Evolutionary conservation across 1,140 invertebrate species (phyloP), one percentile per base, ranked within the genome.

Genomic region (Brachionus paranguensis): DNA sequence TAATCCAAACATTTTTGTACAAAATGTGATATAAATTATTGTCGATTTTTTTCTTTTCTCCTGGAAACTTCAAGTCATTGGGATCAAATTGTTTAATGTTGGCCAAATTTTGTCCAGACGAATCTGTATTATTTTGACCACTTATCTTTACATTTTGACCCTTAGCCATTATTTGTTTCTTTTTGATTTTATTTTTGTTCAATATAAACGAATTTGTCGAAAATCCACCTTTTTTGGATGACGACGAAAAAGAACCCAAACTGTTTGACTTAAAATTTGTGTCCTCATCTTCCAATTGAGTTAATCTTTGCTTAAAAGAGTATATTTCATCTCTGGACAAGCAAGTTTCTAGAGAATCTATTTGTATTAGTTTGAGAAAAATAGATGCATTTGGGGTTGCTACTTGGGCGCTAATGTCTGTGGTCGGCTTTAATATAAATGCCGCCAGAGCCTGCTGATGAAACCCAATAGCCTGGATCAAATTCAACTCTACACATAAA

Each of bases 1-100:
- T n/a, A 47, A 81, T 43, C 78, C 78, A 81, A 64, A 64, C 53
- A 47, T 81, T n/a, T 41, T 68, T 81, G 45, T 81, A 81, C 12
- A 68, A 10, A 64, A 64, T 27, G 12, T 76, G 43, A 27, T 50
- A 47, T 12, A 76, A 76, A 76, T 76, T 76, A 8, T 47, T 76
- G 8, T 27, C n/a, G 14, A 76, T 50, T 76, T 76, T 76, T 76
- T 50, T 76, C 27, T 50, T 47, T 12, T 76, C 72, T 27, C 72
- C 72, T 10, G 72, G 72, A n/a, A 76, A 20, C 14, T 76, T 76
- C n/a, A 76, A 76, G 43, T 76, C 72, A 27, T 50, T 37, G 7
- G 33, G 33, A 27, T 76, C 72, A 50, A 76, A 27, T 50, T 76
- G 41, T 29, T 76, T 24, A 5, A 76, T 50, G 5, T 47, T 50